These are phyloP conservation scores for Presbytis comata DNA, from an alignment of 2,797 vertebrate species.

Conservation along the genomic window DNA sequence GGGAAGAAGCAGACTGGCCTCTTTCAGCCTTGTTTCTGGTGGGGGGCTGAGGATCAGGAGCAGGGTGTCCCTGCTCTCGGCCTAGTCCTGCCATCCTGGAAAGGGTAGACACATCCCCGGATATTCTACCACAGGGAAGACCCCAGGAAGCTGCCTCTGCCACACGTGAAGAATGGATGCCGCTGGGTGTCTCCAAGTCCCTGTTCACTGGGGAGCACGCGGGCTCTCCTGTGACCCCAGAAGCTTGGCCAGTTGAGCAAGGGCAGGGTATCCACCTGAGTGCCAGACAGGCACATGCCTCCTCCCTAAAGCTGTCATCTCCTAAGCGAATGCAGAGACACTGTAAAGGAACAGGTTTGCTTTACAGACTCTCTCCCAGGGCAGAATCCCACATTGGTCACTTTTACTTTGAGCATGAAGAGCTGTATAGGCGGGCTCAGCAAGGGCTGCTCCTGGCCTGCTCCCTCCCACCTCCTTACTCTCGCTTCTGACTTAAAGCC, in stretches of 20 bases:
- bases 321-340: not conserved
- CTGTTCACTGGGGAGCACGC: not conserved
- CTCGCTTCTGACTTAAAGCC: not conserved
- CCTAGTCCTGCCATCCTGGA: not conserved
- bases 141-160: not conserved
- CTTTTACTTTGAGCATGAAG: not conserved
- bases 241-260: not conserved
- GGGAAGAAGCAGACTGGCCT: not conserved
- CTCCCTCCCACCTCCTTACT: not conserved
- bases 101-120: not conserved
- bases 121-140: not conserved
- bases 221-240: not conserved
- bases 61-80: not conserved
- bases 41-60: not conserved
- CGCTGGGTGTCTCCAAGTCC: not conserved
- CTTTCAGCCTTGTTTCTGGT: not conserved
- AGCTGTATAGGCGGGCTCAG: rapidly evolving
- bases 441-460: not conserved
- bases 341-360: rapidly evolving
- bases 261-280: not conserved
- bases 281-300: not conserved
- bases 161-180: too few species aligned
- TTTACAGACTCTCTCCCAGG: not conserved
- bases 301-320: not conserved
- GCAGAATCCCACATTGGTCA: not conserved